Evolutionary conservation across 2,888 invertebrate species (phyloP).

Genomic region (Acanthosoma haemorrhoidale): DNA sequence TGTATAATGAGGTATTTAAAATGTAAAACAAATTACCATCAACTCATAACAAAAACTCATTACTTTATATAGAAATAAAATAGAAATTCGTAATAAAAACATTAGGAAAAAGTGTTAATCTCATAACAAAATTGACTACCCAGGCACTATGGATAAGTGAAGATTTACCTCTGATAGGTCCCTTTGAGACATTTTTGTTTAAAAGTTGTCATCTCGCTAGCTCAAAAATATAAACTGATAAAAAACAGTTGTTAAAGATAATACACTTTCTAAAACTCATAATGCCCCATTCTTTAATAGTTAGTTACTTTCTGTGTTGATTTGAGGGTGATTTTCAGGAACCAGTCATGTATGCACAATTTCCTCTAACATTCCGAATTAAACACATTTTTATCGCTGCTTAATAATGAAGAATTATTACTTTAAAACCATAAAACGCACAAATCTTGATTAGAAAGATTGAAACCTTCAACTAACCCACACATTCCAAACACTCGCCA

Average conservation of each 20-base stretch:
- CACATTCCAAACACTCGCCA: slow-evolving; percentile 3
- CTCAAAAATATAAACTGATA: not conserved
- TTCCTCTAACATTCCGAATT: too few species aligned
- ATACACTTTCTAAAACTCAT: slow-evolving; percentile 8
- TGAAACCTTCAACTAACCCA: not conserved
- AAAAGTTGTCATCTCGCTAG: slow-evolving; percentile 35
- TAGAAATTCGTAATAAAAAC: not conserved
- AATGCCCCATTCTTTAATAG: slow-evolving; percentile 5
- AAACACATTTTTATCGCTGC: too few species aligned
- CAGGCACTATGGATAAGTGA: too few species aligned
- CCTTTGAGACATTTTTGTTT: slow-evolving; percentile 42
- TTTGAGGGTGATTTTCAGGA: too few species aligned
- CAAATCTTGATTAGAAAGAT: not conserved
- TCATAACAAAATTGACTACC: too few species aligned
- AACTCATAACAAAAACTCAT: too few species aligned
- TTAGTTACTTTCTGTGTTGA: not conserved
- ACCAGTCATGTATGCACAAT: too few species aligned
- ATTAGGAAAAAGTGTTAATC: not conserved
- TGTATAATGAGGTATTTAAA: too few species aligned
- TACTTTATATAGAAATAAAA: too few species aligned
- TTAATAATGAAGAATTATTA: too few species aligned
- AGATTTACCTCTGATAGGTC: slow-evolving; percentile 43
- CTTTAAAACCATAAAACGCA: not conserved
- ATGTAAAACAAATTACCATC: too few species aligned
- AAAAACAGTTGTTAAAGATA: not conserved